Evolutionary conservation across 2,888 invertebrate genomes (phyloP), one percentile per base, ranked within the genome.

Genomic region (Caenorhabditis imperialis): DNA sequence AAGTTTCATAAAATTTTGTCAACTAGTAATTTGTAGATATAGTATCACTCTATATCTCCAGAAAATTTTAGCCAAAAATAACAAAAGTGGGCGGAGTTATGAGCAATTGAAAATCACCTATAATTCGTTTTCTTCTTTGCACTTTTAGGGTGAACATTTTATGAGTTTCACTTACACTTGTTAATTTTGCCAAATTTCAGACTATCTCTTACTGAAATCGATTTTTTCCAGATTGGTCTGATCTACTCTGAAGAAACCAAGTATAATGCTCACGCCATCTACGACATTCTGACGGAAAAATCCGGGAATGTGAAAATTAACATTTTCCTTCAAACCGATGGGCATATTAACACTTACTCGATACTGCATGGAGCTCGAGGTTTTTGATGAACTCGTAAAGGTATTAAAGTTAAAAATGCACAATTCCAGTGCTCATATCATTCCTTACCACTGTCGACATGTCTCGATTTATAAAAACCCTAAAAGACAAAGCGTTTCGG

Each of bases 161-260:
- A n/a, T n/a, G n/a, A n/a, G n/a, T n/a, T n/a, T n/a, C n/a, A n/a
- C n/a, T n/a, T n/a, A n/a, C n/a, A n/a, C n/a, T n/a, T n/a, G n/a
- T n/a, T n/a, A n/a, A n/a, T n/a, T n/a, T n/a, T 33, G 33, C 6
- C 7, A 33, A 8, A 38, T 4, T 16, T 40, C 3, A 6, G 4
- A 3, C 10, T 38, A 38, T 38, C 6, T 18, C 16, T 18, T 22
- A 33, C 6, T 12, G n/a, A 10, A 18, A 22, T 14, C 16, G 18
- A 27, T 14, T 33, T 8, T 37, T 14, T 45, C 35, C 47, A 77
- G 77, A 71, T 77, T 25, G 77, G 73, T 8, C 33, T 77, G 8
- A 67, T 77, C 23, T 74, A 70, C 57, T 74, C 77, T 10, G 61
- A 63, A 23, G 73, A 73, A 16, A 70, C 63, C 22, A 57, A 62